Percentiles rank a stretch among this genome's conserved stretches.
These are phyloP conservation scores for Corythornis cristatus DNA, from an alignment of 2,113 vertebrate genomes.

Conservation along the genomic window DNA sequence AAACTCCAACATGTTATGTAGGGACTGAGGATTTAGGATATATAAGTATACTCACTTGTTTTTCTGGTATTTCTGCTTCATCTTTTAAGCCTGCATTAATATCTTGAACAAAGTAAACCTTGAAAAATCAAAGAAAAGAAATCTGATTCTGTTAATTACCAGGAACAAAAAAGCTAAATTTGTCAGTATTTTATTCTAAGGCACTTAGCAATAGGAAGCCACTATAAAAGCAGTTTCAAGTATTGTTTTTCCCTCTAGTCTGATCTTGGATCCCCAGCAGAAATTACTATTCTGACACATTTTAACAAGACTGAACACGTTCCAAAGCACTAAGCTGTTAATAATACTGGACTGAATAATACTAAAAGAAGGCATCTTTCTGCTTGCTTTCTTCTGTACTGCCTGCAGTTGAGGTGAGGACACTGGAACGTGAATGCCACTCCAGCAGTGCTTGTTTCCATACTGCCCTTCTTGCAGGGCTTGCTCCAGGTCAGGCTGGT, in stretches of 20 bases:
- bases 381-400: too few relatives aligned
- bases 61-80: slow-evolving; percentile 59
- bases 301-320: neutral
- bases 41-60: slow-evolving; percentile 73
- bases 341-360: neutral
- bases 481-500: neutral
- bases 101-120: slow-evolving; percentile 90
- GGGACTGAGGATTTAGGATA: neutral
- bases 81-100: slow-evolving; percentile 85
- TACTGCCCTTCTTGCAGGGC: neutral
- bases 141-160: slow-evolving; percentile 69
- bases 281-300: neutral
- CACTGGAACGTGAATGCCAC: neutral
- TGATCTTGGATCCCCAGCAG: neutral
- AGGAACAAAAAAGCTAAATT: slow-evolving; percentile 67
- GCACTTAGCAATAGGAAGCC: neutral
- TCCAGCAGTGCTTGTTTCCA: neutral
- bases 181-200: neutral
- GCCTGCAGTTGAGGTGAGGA: neutral
- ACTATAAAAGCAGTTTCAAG: neutral
- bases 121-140: slow-evolving; percentile 9
- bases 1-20: neutral
- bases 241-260: neutral
- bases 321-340: neutral
- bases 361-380: too few relatives aligned